phyloP scores from a whole-genome alignment of 1,140 invertebrate genomes.

The Fragariocoptes setiger region DNA sequence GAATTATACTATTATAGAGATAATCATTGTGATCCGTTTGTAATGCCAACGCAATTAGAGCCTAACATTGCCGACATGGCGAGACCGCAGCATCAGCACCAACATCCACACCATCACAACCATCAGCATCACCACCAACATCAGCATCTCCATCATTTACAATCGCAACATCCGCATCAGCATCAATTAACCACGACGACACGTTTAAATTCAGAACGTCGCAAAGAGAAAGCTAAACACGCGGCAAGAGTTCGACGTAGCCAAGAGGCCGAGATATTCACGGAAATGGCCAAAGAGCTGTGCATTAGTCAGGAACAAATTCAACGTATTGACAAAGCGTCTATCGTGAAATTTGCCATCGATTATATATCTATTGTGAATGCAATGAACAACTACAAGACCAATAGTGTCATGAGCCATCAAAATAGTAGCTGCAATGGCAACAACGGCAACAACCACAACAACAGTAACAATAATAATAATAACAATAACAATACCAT shows the following conservation, averaged over 20 bases:
- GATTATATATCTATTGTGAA: conserved; percentile 53
- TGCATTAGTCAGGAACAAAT: conserved; percentile 38
- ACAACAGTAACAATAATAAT: conserved; percentile 2
- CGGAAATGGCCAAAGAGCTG: conserved; percentile 42
- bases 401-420: background rate
- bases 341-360: conserved; percentile 70
- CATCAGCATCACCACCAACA: no score
- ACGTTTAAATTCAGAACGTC: no score
- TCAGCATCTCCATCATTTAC: no score
- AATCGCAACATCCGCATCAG: no score
- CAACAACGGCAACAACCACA: background rate
- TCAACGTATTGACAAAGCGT: conserved; percentile 67
- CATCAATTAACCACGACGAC: no score
- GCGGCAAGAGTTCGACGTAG: conserved; percentile 64
- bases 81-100: no score
- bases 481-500: background rate
- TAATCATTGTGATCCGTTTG: no score
- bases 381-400: conserved; percentile 24
- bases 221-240: conserved; percentile 84
- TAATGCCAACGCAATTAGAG: no score
- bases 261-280: conserved; percentile 73
- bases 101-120: no score
- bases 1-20: no score
- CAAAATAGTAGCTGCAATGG: background rate
- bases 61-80: no score